These are phyloP conservation scores for Ornithoptera priamus DNA, from an alignment of 2,888 invertebrate genomes.

Conservation along the genomic window DNA sequence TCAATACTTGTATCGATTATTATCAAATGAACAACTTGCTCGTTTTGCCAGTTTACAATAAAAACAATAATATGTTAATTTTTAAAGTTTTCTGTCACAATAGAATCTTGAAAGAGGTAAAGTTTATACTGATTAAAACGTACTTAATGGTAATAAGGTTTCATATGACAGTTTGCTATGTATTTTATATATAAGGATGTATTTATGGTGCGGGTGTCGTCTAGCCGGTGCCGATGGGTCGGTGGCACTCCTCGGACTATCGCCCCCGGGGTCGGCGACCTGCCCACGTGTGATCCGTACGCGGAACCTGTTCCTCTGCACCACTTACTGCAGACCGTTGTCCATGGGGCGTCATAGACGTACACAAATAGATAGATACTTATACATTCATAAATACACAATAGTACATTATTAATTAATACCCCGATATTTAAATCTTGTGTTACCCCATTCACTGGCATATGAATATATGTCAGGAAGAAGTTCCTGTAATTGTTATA, in stretches of 20 bases:
- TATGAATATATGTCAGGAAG: too few species aligned
- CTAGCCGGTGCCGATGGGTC: conserved; percentile 38
- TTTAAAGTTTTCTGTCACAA: not conserved
- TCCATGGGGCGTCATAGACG: conserved; percentile 23
- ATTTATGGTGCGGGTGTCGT: conserved; percentile 41
- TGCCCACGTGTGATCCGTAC: conserved; percentile 67
- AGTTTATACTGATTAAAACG: not conserved
- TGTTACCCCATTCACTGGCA: too few species aligned
- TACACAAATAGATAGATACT: conserved; percentile 10
- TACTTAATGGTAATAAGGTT: not conserved
- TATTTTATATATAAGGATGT: conserved; percentile 34
- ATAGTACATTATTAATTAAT: not conserved
- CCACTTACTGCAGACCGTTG: conserved; percentile 55
- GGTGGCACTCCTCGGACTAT: conserved; percentile 56
- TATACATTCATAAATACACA: not conserved
- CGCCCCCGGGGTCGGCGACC: conserved; percentile 67
- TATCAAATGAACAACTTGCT: too few species aligned
- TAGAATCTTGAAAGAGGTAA: not conserved
- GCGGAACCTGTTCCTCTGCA: conserved; percentile 70
- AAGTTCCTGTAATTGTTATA: too few species aligned
- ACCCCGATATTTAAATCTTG: too few species aligned
- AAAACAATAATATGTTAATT: not conserved
- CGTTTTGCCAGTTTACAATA: too few species aligned
- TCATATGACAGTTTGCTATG: not conserved
- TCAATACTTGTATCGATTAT: not conserved